These are phyloP conservation scores for Ciconia nigra DNA, from an alignment of 2,797 vertebrate species.

Conservation along the genomic window DNA sequence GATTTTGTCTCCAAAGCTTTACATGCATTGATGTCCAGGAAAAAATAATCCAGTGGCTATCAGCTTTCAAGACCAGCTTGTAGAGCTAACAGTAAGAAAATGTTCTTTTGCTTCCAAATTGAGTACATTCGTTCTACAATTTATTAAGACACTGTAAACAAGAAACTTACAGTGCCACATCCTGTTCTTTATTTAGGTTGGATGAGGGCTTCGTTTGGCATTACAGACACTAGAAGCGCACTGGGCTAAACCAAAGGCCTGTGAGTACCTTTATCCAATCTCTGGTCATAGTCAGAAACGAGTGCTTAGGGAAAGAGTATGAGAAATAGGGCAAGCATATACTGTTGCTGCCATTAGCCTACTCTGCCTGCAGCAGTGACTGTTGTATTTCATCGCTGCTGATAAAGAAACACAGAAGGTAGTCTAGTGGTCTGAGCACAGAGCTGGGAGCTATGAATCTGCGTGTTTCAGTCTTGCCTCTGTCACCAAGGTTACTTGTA, in stretches of 20 bases:
- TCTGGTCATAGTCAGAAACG: not conserved
- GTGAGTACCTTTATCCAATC: not conserved
- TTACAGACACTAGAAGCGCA: not conserved
- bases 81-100: constrained; percentile 5
- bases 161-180: constrained; percentile 31
- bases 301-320: not conserved
- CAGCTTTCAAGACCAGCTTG: constrained; percentile 8
- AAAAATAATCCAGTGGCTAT: not conserved
- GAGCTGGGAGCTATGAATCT: not conserved
- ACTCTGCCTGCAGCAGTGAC: not conserved
- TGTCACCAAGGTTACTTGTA: constrained; percentile 58
- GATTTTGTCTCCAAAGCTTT: constrained; percentile 7
- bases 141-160: constrained; percentile 3
- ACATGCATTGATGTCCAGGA: not conserved
- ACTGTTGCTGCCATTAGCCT: not conserved
- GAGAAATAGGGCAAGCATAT: not conserved
- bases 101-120: constrained; percentile 34
- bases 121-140: constrained; percentile 44
- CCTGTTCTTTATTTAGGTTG: constrained; percentile 37
- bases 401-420: not conserved
- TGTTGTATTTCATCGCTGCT: not conserved
- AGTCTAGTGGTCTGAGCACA: not conserved
- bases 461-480: not conserved
- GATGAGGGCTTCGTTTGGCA: constrained; percentile 1
- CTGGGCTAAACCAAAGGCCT: not conserved